Percentiles rank a stretch among this genome's conserved stretches.
Evolutionary conservation across 1,140 invertebrate species (phyloP).

Genomic region (Musca domestica): DNA sequence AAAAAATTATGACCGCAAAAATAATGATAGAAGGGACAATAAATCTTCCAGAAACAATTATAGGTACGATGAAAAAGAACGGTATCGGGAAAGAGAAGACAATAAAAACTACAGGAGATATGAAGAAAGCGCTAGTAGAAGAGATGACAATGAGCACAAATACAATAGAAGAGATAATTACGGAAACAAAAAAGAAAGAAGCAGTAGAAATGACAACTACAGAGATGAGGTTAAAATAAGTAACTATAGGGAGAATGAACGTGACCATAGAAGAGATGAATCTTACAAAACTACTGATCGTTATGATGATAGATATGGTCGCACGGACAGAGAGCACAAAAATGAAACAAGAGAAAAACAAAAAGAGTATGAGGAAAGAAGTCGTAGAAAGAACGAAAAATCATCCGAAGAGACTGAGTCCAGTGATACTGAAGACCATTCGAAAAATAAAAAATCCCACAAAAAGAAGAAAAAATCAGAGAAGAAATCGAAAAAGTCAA

Average conservation of each 20-base stretch:
- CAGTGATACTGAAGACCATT: background rate
- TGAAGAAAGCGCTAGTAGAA: background rate
- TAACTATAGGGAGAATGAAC: background rate
- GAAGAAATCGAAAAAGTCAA: constrained; percentile 40
- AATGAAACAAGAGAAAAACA: background rate
- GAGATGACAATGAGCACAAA: background rate
- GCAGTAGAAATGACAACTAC: background rate
- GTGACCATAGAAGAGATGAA: background rate
- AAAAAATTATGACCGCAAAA: background rate
- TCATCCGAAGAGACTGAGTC: background rate
- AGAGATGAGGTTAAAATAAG: background rate
- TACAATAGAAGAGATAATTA: background rate
- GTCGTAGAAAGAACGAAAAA: background rate
- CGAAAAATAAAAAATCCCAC: constrained; percentile 36
- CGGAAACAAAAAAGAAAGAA: background rate
- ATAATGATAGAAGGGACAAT: background rate
- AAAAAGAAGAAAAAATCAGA: constrained; percentile 25
- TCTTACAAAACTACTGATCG: background rate
- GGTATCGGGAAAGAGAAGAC: background rate
- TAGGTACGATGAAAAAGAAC: background rate
- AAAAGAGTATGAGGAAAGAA: background rate
- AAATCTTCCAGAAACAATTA: background rate
- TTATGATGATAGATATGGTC: background rate
- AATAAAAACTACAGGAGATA: background rate
- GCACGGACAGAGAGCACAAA: background rate